Evolutionary conservation across 2,113 vertebrate genomes (phyloP).

Genomic region (Daboia siamensis): DNA sequence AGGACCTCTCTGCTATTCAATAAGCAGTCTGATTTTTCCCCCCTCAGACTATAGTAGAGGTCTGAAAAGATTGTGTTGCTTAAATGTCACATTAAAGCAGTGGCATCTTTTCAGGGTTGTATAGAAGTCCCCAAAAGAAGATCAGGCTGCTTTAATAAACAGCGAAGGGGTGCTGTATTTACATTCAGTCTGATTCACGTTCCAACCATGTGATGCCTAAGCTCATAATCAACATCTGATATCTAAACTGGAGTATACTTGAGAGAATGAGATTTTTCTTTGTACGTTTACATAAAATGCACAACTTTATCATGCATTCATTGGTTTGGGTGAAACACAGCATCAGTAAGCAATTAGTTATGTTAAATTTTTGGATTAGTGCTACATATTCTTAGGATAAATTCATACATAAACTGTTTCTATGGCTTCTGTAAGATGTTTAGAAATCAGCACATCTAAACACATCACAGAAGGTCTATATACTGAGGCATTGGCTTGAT

Average conservation of each 20-base stretch:
- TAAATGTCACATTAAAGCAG: neutral
- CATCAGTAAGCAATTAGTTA: neutral
- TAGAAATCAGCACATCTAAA: neutral
- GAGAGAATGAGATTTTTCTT: neutral
- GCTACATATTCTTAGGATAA: neutral
- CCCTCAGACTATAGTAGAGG: neutral
- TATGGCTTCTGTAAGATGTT: neutral
- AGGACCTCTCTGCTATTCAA: neutral
- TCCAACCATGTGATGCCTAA: neutral
- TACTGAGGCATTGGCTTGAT: neutral
- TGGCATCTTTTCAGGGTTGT: neutral
- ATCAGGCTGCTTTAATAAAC: neutral
- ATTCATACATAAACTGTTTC: neutral
- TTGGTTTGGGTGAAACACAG: neutral
- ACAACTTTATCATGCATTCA: neutral
- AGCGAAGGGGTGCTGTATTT: neutral
- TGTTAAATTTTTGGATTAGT: neutral
- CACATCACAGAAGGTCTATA: neutral
- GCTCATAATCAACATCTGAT: neutral
- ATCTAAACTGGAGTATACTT: neutral
- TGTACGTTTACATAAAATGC: neutral
- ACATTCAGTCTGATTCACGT: neutral
- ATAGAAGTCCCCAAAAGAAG: neutral
- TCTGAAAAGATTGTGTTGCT: neutral
- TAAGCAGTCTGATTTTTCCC: neutral